A percentile compares a stretch with the other conserved stretches of the same genome.
These are phyloP conservation scores for Chromobotia macracanthus DNA, from an alignment of 2,797 vertebrate genomes.

Conservation along the genomic window DNA sequence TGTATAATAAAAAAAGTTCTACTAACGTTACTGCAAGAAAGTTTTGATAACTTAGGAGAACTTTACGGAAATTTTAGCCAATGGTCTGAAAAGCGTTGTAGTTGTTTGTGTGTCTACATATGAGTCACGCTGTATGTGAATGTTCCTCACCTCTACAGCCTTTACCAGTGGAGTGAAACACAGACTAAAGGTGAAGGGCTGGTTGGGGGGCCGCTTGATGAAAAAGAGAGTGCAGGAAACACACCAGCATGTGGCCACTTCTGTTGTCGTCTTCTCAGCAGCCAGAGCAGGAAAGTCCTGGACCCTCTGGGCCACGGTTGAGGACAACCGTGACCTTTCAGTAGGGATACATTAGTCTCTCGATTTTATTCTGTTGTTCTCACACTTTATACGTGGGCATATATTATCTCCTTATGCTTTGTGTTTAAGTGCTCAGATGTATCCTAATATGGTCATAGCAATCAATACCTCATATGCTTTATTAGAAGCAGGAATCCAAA, in stretches of 20 bases:
- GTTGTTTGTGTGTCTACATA: constrained; percentile 53
- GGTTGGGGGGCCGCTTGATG: constrained; percentile 62
- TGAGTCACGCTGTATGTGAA: constrained; percentile 66
- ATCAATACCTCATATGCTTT: constrained; percentile 73
- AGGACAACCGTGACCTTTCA: constrained; percentile 24
- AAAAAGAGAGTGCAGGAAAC: constrained; percentile 41
- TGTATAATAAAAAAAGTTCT: too few species aligned
- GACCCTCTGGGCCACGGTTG: constrained; percentile 26
- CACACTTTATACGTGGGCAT: constrained; percentile 27
- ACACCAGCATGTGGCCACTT: constrained; percentile 29
- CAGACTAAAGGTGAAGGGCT: constrained; percentile 73
- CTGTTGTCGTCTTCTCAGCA: constrained; percentile 61
- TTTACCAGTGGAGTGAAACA: constrained; percentile 68
- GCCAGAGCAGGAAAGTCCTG: constrained; percentile 56
- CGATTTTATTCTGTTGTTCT: constrained; percentile 15
- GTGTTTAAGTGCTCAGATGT: constrained; percentile 59
- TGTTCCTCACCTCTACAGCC: too few species aligned
- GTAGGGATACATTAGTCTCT: constrained; percentile 27
- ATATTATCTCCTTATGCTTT: constrained; percentile 54
- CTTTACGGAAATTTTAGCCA: too few species aligned
- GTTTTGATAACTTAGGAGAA: too few species aligned
- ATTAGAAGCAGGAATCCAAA: constrained; percentile 65
- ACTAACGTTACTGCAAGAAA: too few species aligned
- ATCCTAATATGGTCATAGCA: constrained; percentile 76
- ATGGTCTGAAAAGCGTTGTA: too few species aligned